phyloP scores from a whole-genome alignment of 2,888 invertebrate genomes.

The Lasioglossum zephyrum region DNA sequence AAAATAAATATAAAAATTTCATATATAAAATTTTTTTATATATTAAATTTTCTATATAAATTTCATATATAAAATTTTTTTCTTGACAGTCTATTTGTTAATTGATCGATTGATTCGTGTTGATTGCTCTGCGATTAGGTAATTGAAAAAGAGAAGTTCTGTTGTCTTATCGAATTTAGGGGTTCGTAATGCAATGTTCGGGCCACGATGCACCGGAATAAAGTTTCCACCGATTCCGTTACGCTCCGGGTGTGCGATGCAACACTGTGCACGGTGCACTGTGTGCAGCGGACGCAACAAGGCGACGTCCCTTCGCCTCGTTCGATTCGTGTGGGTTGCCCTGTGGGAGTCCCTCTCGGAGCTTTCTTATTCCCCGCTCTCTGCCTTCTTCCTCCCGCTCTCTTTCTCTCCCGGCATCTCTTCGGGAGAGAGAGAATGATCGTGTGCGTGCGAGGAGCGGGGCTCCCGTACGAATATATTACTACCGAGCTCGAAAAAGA shows the following conservation, averaged over 20 bases:
- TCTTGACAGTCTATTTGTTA: too few relatives aligned
- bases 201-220: constrained; percentile 19
- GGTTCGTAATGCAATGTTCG: background rate
- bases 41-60: too few relatives aligned
- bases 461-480: constrained; percentile 62
- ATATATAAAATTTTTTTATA: too few relatives aligned
- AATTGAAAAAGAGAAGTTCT: background rate
- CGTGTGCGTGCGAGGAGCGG: constrained; percentile 33
- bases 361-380: constrained; percentile 63
- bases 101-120: too few relatives aligned
- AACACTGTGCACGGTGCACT: background rate
- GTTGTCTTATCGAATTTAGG: background rate
- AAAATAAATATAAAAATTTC: too few relatives aligned
- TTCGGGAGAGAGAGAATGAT: constrained; percentile 26
- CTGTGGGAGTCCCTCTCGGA: constrained; percentile 68
- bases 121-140: too few relatives aligned
- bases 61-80: too few relatives aligned
- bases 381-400: background rate
- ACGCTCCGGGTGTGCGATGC: constrained; percentile 39
- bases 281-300: constrained; percentile 35
- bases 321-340: constrained; percentile 68
- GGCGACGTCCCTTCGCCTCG: constrained; percentile 59
- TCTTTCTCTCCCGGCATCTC: constrained; percentile 20
- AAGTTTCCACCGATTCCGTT: constrained; percentile 52
- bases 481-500: constrained; percentile 58